Evolutionary conservation across 2,888 invertebrate species (phyloP), one percentile per base, ranked within the genome.

Genomic region (Clistopyga incitator): DNA sequence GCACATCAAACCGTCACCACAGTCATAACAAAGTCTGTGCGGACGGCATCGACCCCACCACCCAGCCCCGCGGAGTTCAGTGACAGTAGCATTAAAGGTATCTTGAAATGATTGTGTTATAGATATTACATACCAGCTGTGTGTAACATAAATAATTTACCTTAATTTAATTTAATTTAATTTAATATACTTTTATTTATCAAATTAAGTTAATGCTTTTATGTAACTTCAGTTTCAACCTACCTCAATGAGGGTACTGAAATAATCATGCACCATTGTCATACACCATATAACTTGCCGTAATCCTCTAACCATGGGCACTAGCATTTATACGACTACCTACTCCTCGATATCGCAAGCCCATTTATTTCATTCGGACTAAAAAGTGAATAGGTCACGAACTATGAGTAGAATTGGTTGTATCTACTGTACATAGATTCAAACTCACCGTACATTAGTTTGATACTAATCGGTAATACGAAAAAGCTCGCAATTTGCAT

Each of bases 11-110:
- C 93, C 91, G 93, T 93, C 91, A 92, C 92, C 91, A 93, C 93
- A 92, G 92, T 93, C 90, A 90, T 93, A 87, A 92, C 90, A 91
- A 93, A 93, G 91, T 93, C 93, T 93, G 93, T 93, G 93, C 91
- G 92, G 89, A 92, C 93, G 92, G 92, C 92, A 87, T 88, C 92
- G 89, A 92, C 92, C 89, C 93, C 93, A 89, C 93, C 93, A 93
- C 92, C 92, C 92, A 92, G 91, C 92, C 91, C 91, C 92, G 92
- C 92, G 91, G 93, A 93, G 91, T 92, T 92, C 92, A 92, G 91
- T 92, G 93, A 93, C 92, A 91, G 89, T 92, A 93, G 91, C 91
- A 92, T 92, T 90, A 92, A 93, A 93, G 93, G 93, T 93, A 93
- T 90, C 92, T 93, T 92, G 91, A 90, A 93, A 93, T 91, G 92